Percentiles rank a stretch among this genome's conserved stretches.
Evolutionary conservation across 2,113 vertebrate species (phyloP).

Genomic region (Xenopus laevis): DNA sequence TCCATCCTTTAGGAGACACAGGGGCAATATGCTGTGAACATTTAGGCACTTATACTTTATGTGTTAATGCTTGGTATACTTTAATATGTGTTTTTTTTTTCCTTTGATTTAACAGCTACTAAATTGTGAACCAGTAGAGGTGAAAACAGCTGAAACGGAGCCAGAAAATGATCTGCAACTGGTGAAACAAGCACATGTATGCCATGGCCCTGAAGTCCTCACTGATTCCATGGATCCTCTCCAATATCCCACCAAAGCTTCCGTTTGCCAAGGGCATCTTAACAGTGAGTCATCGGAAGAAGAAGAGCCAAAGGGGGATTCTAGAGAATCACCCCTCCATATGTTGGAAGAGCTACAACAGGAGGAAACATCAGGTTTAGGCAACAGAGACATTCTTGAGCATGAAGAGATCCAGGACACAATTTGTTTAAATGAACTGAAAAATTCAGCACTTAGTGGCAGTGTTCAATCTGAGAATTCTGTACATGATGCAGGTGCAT

Average conservation of each 20-base stretch:
- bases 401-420: constrained; percentile 29
- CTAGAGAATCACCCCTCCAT: constrained; percentile 47
- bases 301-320: constrained; percentile 44
- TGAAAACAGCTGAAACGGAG: constrained; percentile 24
- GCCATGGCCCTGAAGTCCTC: neutral
- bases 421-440: constrained; percentile 23
- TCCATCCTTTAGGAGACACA: too few species aligned
- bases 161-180: constrained; percentile 20
- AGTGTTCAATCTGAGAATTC: neutral
- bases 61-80: too few species aligned
- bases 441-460: neutral
- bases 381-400: constrained; percentile 9
- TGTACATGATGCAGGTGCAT: neutral
- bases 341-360: constrained; percentile 46
- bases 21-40: too few species aligned
- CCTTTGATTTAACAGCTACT: neutral
- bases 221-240: neutral
- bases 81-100: neutral
- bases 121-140: neutral
- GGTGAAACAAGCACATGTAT: neutral
- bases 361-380: neutral
- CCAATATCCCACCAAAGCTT: neutral
- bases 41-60: too few species aligned
- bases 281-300: constrained; percentile 52
- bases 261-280: neutral